A percentile compares a stretch with the other conserved stretches of the same genome.
These are phyloP conservation scores for Drosophila virilis DNA, from an alignment of 1,140 invertebrate genomes.

Conservation along the genomic window DNA sequence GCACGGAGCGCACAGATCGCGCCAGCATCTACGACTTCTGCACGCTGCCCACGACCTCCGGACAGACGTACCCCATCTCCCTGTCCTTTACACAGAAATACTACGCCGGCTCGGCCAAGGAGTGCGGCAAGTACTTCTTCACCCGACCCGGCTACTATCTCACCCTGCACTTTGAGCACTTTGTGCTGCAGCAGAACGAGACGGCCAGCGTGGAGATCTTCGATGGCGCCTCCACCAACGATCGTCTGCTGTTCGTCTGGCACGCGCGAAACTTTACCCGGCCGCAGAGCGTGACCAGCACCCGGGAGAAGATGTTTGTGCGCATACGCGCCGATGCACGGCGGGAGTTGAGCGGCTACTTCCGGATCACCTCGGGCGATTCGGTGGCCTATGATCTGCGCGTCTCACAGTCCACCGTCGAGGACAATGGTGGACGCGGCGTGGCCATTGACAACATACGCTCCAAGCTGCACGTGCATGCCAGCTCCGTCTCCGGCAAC, in stretches of 20 bases:
- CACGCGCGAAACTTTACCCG: conserved; percentile 91
- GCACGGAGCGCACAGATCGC: conserved; percentile 89
- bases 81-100: conserved; percentile 91
- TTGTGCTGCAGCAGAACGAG: conserved; percentile 90
- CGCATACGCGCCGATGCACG: conserved; percentile 89
- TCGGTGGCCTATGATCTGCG: conserved; percentile 95
- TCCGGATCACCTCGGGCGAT: conserved; percentile 90
- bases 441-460: conserved; percentile 93
- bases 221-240: conserved; percentile 89
- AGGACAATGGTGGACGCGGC: conserved; percentile 96
- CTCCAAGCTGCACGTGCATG: conserved; percentile 91
- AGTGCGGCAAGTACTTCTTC: conserved; percentile 91
- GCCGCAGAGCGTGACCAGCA: conserved; percentile 93
- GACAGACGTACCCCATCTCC: conserved; percentile 92
- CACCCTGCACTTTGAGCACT: conserved; percentile 92
- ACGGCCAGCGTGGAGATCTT: conserved; percentile 90
- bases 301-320: conserved; percentile 90
- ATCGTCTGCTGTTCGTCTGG: conserved; percentile 89
- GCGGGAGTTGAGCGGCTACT: conserved; percentile 89
- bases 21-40: conserved; percentile 92
- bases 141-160: conserved; percentile 91
- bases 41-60: conserved; percentile 91
- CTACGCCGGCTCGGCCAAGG: conserved; percentile 87
- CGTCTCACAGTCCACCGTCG: conserved; percentile 92
- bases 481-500: conserved; percentile 93